Evolutionary conservation across 2,113 vertebrate species (phyloP), one percentile per base, ranked within the genome.

Genomic region (Phyllopteryx taeniolatus): DNA sequence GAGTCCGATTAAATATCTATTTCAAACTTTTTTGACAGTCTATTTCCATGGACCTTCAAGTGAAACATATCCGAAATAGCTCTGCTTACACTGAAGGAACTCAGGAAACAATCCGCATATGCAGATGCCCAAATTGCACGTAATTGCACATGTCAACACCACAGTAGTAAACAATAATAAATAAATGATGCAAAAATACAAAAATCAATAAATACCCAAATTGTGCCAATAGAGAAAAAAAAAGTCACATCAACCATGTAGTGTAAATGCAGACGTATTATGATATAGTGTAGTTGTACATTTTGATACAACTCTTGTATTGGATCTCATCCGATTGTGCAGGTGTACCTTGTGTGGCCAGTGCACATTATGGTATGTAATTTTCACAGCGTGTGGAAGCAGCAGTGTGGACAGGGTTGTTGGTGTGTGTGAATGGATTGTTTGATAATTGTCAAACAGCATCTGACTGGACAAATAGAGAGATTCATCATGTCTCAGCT

Each of bases 401-500:
- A 53, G 7, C 7, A 53, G 5, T 20, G 17, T 17, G 51, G 17
- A 53, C 15, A 53, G 20, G 7, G 17, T 54, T 6, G 8, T n/a
- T 54, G 43, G 43, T 44, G 6, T 44, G 43, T 10, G 43, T 44
- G 10, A 44, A 44, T 10, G 10, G 51, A 54, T 54, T 20, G 19
- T 15, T 11, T 49, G 13, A 13, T 49, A 49, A 13, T 14, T 54
- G 8, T 54, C 7, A 20, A n/a, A n/a, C 54, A 56, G 80, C 74
- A 69, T 61, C 4, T 57, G 74, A 75, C 63, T 27, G 69, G 82
- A 78, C 75, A 78, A 77, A 72, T 22, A 79, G 67, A 67, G 53
- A 57, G 68, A 81, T 76, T 81, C 81, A 67, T 79, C 59, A 46
- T 63, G 75, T 51, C 61, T 79, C 74, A 78, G 70, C 74, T 65